Evolutionary conservation across 2,797 vertebrate genomes (phyloP).

Genomic region (Sebastes taczanowskii): DNA sequence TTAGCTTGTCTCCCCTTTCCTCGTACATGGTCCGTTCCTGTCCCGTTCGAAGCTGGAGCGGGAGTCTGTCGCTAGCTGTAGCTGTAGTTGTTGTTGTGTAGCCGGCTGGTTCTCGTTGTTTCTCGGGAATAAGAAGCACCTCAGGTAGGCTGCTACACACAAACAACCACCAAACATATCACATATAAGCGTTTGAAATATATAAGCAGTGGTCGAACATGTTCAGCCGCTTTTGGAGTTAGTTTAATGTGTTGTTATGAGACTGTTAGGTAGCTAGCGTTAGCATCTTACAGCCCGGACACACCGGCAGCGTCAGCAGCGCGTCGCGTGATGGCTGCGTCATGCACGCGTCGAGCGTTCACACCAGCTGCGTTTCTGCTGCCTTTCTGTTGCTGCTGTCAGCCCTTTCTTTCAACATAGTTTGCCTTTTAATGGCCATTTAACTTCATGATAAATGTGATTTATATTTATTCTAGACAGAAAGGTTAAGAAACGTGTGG

Average conservation of each 20-base stretch:
- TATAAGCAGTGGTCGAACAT: fast-evolving
- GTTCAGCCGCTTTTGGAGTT: fast-evolving
- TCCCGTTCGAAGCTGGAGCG: constrained; percentile 73
- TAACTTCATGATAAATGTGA: too few species aligned
- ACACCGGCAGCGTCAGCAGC: too few species aligned
- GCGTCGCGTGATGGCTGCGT: too few species aligned
- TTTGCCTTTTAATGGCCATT: too few species aligned
- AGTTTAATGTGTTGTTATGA: neutral
- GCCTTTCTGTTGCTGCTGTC: too few species aligned
- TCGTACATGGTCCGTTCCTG: constrained; percentile 49
- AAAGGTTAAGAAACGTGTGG: too few species aligned
- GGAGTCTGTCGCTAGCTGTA: constrained; percentile 52
- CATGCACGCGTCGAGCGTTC: too few species aligned
- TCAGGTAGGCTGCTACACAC: constrained; percentile 7
- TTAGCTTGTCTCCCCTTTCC: fast-evolving
- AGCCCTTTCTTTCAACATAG: too few species aligned
- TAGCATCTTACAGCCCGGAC: neutral
- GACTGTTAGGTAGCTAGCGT: neutral
- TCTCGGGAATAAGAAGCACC: neutral
- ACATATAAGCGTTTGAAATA: fast-evolving
- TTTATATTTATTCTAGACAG: too few species aligned
- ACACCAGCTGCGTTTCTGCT: too few species aligned
- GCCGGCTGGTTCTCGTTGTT: constrained; percentile 2
- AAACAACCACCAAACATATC: neutral
- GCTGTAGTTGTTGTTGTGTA: neutral